Base-by-base conservation (phyloP, 37 sponge, comb jelly and placozoan species). In the Dysidea cf. avara region DNA sequence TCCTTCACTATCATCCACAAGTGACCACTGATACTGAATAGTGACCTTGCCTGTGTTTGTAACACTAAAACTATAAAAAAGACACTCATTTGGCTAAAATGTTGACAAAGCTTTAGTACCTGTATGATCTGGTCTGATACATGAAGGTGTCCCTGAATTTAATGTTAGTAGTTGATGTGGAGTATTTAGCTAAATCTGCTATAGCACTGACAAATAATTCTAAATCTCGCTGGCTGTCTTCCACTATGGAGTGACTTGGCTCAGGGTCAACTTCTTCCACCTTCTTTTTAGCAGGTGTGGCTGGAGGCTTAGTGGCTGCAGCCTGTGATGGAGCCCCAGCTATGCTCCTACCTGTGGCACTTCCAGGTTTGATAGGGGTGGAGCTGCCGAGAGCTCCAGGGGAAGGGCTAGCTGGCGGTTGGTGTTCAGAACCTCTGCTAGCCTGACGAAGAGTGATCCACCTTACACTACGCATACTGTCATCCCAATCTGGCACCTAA, bases 401-500 rank as follows among this genome's bases (percentile, higher is more conserved):
- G 36, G 32, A 28, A 4, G 52, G 51, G 13, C 30, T 49, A 22
- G 9, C 26, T 39, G 9, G 14, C 31, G 1, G 22, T 43, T 49
- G 36, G 47, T 2, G 39, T 47, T 13, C 53, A 66, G 60, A 38
- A 61, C 58, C 47, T 28, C 40, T 43, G 13, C 63, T 51, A 20
- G 38, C 26, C 26, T 52, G 48, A 4, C 67, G 66, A 40, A 74
- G 71, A 52, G 85, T 85, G 38, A 97, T 83, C 94, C 94, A 97
- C 39, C 71, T 91, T 22, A 94, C 86, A 17, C 74, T 83, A 60
- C 77, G 78, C 92, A 93, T 87, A 16, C 92, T 64, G 58, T 94
- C 94, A 81, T 97, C 98, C 98, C 98, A 97, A 48, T 97, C 98
- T 20, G 81, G 66, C 14, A 95, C 81, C 79, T 95, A 69, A 48